phyloP scores from a whole-genome alignment of 2,797 vertebrate species.

The Gila robusta region DNA sequence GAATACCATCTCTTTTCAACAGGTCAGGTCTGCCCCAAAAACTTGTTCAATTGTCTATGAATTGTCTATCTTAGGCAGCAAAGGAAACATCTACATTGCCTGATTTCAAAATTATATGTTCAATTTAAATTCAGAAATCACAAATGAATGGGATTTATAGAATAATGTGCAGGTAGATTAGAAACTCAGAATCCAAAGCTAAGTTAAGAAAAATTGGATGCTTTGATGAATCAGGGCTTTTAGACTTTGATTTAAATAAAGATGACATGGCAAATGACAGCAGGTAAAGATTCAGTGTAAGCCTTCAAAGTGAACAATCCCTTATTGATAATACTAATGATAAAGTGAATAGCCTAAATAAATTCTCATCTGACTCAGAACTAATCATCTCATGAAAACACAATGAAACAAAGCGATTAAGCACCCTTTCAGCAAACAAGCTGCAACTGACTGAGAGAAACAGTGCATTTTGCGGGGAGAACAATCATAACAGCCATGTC shows the following conservation, averaged over 20 bases:
- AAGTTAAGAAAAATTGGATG: background rate
- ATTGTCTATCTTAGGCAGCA: background rate
- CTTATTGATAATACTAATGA: background rate
- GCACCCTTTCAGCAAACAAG: constrained; percentile 1
- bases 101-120: constrained; percentile 33
- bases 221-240: background rate
- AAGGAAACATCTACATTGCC: background rate
- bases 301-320: background rate
- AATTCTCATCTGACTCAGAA: background rate
- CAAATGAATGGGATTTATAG: constrained; percentile 1
- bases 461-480: background rate
- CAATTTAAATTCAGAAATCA: constrained; percentile 53
- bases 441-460: background rate
- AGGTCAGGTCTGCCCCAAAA: too few species aligned
- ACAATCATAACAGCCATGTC: constrained; percentile 4
- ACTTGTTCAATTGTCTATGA: too few species aligned
- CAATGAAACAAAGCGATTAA: background rate
- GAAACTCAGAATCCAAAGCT: background rate
- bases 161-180: background rate
- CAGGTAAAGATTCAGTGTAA: background rate
- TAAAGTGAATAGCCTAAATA: background rate
- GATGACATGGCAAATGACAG: background rate
- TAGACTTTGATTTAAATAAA: background rate
- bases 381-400: background rate
- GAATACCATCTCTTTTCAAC: too few species aligned